Conservation (phyloP, 1,140 invertebrate genomes). For the Lordiphosa stackelbergi region DNA sequence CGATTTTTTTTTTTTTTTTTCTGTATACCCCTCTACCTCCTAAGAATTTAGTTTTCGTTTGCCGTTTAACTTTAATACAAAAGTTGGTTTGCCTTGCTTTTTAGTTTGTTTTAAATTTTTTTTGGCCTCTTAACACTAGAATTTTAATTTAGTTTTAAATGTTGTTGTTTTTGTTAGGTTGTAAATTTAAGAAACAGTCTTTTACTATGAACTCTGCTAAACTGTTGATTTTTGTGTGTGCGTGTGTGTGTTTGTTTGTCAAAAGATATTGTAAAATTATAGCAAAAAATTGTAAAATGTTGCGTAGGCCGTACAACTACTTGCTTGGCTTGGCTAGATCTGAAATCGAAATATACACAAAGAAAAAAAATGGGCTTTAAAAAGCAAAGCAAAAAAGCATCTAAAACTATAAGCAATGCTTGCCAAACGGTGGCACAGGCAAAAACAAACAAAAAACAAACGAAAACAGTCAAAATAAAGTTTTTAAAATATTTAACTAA, state of each 20-base stretch:
- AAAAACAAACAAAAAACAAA: conserved; percentile 40
- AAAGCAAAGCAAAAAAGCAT: conserved; percentile 1
- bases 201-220: conserved; percentile 71
- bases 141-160: conserved; percentile 30
- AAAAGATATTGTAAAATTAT: conserved; percentile 6
- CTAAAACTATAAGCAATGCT: conserved; percentile 2
- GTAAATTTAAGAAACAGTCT: conserved; percentile 68
- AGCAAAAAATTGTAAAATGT: conserved; percentile 2
- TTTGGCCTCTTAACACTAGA: conserved; percentile 52
- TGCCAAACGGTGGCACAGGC: conserved; percentile 6
- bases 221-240: conserved; percentile 38
- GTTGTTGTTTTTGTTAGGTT: conserved; percentile 29
- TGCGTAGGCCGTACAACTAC: conserved; percentile 19
- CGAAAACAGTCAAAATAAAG: conserved; percentile 53
- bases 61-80: conserved; percentile 45
- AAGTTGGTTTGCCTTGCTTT: conserved; percentile 33
- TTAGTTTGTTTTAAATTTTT: conserved; percentile 4
- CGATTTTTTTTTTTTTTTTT: conserved; percentile 29
- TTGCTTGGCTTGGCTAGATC: conserved; percentile 69
- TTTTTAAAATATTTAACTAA: conserved; percentile 60
- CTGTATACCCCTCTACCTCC: conserved; percentile 48
- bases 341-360: conserved; percentile 40
- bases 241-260: conserved; percentile 8
- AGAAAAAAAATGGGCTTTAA: neutral
- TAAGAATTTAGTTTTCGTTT: conserved; percentile 45